Conservation (phyloP, 1,140 invertebrate species). For the Artemia franciscana region DNA sequence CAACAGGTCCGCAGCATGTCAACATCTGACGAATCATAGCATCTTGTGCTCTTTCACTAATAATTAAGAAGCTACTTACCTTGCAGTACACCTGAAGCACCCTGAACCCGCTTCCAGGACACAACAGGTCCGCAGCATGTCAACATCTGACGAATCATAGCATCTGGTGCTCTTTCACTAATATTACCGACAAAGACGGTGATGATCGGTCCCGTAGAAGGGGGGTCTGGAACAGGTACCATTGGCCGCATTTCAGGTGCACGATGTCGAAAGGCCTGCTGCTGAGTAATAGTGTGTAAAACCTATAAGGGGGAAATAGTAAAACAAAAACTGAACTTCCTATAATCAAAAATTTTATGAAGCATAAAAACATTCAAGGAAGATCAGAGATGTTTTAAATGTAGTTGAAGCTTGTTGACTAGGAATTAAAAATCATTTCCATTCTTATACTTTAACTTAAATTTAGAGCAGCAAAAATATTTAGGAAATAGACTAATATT, state of each 20-base stretch:
- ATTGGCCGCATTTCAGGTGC: neutral
- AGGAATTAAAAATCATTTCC: neutral
- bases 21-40: constrained; percentile 80
- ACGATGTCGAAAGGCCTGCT: neutral
- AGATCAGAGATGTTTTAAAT: neutral
- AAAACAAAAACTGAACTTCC: neutral
- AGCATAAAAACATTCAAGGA: neutral
- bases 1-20: constrained; percentile 66
- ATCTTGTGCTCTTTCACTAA: constrained; percentile 68
- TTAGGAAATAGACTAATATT: too few species aligned
- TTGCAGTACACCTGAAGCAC: constrained; percentile 25
- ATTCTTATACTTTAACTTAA: too few species aligned
- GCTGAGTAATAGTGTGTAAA: neutral
- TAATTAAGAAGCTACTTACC: neutral
- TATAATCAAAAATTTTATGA: neutral
- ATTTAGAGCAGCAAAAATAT: too few species aligned
- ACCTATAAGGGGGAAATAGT: neutral
- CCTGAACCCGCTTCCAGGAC: constrained; percentile 90
- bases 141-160: constrained; percentile 77
- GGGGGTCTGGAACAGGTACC: constrained; percentile 4
- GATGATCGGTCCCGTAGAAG: constrained; percentile 59
- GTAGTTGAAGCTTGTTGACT: neutral
- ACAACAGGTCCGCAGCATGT: constrained; percentile 72
- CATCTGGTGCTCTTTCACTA: constrained; percentile 76
- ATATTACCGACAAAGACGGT: constrained; percentile 98